Evolutionary conservation across 2,113 vertebrate species (phyloP), one percentile per base, ranked within the genome.

Genomic region (Pterocles burchelli): DNA sequence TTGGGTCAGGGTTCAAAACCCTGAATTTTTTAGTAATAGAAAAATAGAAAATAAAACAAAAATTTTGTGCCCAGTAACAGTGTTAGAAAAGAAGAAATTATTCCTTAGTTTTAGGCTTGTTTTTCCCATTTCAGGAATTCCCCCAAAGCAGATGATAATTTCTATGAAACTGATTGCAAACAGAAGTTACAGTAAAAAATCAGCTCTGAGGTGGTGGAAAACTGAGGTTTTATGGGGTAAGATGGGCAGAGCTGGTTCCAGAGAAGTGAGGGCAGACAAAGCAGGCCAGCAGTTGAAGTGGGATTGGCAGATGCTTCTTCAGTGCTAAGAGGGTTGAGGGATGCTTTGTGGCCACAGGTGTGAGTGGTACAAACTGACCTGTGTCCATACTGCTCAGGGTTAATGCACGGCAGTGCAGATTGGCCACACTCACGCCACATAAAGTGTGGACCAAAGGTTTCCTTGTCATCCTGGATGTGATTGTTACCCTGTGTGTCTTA

Each of bases 11-110:
- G 17, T 49, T 74, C 36, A 88, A 83, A 90, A 46, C 73, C 3
- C 25, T 58, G 46, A 9, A 3, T 14, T 34, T 41, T 88, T 86
- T 36, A n/a, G 5, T 36, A 34, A 20, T 4, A 70, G 17, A 66
- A 88, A 82, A 62, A 34, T 34, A 45, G 3, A 29, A 94, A 93
- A 65, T 45, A 4, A 78, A 74, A 9, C 0, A 17, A 54, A 58
- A 45, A 46, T n/a, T 2, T 1, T 82, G 0, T 43, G 92, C 6
- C 21, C 13, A 16, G 2, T 41, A 62, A 46, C 13, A 45, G 1
- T 26, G 4, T 49, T 82, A 49, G 17, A 66, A 88, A 79, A 68
- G 2, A 75, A 29, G 6, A 58, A 61, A 3, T 1, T 54, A 17
- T 36, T 79, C 13, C 46, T 66, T 72, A 13, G 2, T 11, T 94